Base-by-base conservation (phyloP, 2,797 vertebrate species). In the Ctenosaura bakeri region DNA sequence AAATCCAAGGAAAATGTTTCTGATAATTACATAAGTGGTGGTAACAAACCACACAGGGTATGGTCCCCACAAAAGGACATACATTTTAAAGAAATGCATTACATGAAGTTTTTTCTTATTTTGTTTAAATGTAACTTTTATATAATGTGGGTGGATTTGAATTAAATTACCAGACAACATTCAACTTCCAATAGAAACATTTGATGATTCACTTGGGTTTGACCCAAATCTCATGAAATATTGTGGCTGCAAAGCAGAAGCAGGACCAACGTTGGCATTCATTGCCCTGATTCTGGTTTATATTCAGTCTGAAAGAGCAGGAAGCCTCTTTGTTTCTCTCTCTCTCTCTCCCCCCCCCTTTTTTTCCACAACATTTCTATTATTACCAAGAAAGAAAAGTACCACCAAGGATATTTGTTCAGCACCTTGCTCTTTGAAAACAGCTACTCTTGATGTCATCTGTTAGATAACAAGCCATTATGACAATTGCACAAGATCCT, bases 101-200 rank as follows among this genome's bases (percentile, higher is more conserved):
- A 78, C 32, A 52, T 54, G 62, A 59, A 77, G 18, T 46, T 32
- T 3, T 35, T 52, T n/a, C 6, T 69, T 22, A 20, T 69, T 87
- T 87, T 79, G 59, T 79, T 88, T 50, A 66, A 12, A 24, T 88
- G 22, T 38, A 88, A 80, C 71, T 74, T 56, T 69, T 52, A 50
- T 66, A 66, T 80, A 87, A 79, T 46, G 26, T n/a, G 46, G 32
- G 9, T 26, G 7, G 42, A 86, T 76, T 87, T 66, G 85, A 92
- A 82, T 52, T 88, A 88, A 92, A 92, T 92, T 90, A 92, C 90
- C 86, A 66, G 91, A 83, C 92, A 94, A 85, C 85, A 90, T n/a
- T n/a, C 88, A 87, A 52, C 71, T 92, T 93, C 93, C 16, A 38
- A 10, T 9, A 59, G 20, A 76, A 59, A 56, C 16, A 50, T 12